A percentile compares a stretch with the other conserved stretches of the same genome.
Conservation (phyloP, 2,113 vertebrate species). For the Stercorarius parasiticus region DNA sequence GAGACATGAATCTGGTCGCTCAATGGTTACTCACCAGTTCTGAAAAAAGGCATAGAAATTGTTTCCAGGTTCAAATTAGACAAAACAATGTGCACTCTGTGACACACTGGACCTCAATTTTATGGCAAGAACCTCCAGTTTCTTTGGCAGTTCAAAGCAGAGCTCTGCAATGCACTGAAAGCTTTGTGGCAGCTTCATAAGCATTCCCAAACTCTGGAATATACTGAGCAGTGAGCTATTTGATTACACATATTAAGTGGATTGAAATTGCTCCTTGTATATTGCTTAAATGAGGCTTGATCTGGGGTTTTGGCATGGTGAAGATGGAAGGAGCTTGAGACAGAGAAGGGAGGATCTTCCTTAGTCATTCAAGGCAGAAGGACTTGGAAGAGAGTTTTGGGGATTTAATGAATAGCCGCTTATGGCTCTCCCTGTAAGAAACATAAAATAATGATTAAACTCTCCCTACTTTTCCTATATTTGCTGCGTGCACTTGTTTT, state of each 20-base stretch:
- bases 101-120: conserved; percentile 3
- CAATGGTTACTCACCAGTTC: neutral
- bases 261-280: conserved; percentile 7
- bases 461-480: neutral
- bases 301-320: conserved; percentile 1
- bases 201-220: conserved; percentile 15
- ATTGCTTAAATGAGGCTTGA: neutral
- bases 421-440: neutral
- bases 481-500: neutral
- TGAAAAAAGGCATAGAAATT: neutral
- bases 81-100: neutral
- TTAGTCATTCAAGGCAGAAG: neutral
- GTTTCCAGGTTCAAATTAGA: conserved; percentile 19
- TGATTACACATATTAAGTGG: neutral
- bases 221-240: neutral
- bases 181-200: conserved; percentile 16
- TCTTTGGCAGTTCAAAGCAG: conserved; percentile 10
- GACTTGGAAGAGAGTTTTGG: neutral
- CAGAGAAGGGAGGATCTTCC: neutral
- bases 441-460: neutral
- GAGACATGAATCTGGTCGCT: neutral
- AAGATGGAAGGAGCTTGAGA: neutral
- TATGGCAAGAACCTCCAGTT: conserved; percentile 9
- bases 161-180: conserved; percentile 1
- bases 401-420: neutral